phyloP scores from a whole-genome alignment of 2,888 invertebrate species.

The Nycteola revayana region DNA sequence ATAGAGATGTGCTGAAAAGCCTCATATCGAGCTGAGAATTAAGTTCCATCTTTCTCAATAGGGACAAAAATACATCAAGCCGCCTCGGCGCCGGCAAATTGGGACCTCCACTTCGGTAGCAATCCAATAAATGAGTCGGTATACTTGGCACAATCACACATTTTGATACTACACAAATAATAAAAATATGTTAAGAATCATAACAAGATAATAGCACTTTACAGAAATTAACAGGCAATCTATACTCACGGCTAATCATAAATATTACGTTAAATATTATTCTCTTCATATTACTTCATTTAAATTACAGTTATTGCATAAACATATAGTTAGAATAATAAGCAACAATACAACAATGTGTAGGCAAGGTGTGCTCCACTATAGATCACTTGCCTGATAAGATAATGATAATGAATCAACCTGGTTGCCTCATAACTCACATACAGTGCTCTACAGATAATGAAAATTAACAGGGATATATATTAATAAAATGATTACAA shows the following conservation, averaged over 20 bases:
- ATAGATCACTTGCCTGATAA: conserved; percentile 55
- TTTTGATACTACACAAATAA: conserved; percentile 44
- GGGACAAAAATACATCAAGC: conserved; percentile 81
- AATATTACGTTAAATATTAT: conserved; percentile 29
- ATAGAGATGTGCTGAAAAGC: conserved; percentile 76
- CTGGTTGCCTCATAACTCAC: conserved; percentile 27
- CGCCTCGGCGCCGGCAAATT: conserved; percentile 77
- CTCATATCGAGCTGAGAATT: conserved; percentile 79
- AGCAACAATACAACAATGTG: conserved; percentile 39
- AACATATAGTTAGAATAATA: conserved; percentile 28
- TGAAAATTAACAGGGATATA: conserved; percentile 6
- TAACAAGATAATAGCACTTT: too few species aligned
- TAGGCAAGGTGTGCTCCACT: conserved; percentile 42
- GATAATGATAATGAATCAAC: conserved; percentile 60
- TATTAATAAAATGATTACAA: conserved; percentile 21
- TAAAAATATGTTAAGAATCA: not conserved
- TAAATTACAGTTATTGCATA: conserved; percentile 28
- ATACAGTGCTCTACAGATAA: conserved; percentile 17
- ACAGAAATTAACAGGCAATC: conserved; percentile 2
- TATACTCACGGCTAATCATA: conserved; percentile 50
- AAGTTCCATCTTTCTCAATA: conserved; percentile 83
- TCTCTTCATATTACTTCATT: conserved; percentile 39
- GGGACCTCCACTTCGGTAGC: conserved; percentile 80
- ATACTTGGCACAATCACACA: conserved; percentile 66
- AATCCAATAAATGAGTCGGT: conserved; percentile 80